Evolutionary conservation across 2,113 vertebrate species (phyloP).

Genomic region (Labeo catla): DNA sequence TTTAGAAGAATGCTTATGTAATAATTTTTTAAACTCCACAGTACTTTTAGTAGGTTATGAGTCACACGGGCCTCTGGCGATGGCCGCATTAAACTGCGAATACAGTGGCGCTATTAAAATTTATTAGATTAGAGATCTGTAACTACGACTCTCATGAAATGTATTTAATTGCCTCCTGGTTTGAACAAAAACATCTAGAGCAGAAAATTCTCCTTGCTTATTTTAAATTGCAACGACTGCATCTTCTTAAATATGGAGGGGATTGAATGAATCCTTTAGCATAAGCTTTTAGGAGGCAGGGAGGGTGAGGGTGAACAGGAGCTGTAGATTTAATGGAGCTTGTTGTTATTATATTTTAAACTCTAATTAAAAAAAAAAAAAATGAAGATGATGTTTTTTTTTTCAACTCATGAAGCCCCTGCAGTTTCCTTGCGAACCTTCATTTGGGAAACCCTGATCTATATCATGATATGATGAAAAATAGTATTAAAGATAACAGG

Average conservation of each 20-base stretch:
- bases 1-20: conserved; percentile 6
- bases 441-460: not conserved
- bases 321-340: too few relatives aligned
- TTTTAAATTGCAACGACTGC: not conserved
- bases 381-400: not conserved
- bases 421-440: not conserved
- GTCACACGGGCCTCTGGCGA: conserved; percentile 24
- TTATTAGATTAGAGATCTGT: conserved; percentile 24
- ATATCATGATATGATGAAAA: not conserved
- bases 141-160: not conserved
- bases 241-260: not conserved
- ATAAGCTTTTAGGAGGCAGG: not conserved
- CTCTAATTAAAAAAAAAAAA: too few relatives aligned
- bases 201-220: not conserved
- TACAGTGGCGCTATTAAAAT: conserved; percentile 9
- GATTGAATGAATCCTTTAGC: not conserved
- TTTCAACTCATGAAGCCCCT: not conserved
- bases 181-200: conserved; percentile 19
- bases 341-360: too few relatives aligned
- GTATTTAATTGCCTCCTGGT: conserved; percentile 25
- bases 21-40: conserved; percentile 5
- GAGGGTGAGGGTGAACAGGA: not conserved
- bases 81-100: conserved; percentile 11
- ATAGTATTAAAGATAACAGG: not conserved
- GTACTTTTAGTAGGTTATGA: conserved; percentile 40